Conservation (phyloP, 2,888 invertebrate genomes). For the Microdon myrmicae region DNA sequence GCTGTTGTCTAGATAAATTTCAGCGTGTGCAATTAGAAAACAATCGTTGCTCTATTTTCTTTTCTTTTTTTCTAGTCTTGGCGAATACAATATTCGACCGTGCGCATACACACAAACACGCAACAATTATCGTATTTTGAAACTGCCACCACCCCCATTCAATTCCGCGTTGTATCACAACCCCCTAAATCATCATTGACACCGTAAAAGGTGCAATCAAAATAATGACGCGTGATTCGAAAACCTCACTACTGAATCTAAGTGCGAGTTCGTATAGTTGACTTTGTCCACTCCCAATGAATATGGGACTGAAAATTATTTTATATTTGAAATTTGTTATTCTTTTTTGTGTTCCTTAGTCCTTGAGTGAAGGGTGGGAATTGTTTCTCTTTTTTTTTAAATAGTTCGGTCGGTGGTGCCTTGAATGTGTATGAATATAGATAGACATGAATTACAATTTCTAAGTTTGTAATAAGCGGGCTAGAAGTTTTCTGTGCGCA, state of each 20-base stretch:
- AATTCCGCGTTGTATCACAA: constrained; percentile 35
- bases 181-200: constrained; percentile 36
- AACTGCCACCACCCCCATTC: constrained; percentile 30
- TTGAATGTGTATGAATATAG: too few relatives aligned
- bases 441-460: constrained; percentile 46
- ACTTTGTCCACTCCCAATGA: too few relatives aligned
- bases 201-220: constrained; percentile 52
- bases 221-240: constrained; percentile 50
- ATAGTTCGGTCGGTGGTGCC: constrained; percentile 22
- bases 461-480: too few relatives aligned
- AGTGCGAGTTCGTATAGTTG: too few relatives aligned
- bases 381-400: constrained; percentile 46
- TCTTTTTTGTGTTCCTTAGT: constrained; percentile 5
- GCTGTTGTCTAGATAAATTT: constrained; percentile 36
- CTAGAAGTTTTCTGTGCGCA: too few relatives aligned
- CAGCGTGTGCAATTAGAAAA: constrained; percentile 34
- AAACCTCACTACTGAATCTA: constrained; percentile 39
- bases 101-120: constrained; percentile 7
- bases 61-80: constrained; percentile 22
- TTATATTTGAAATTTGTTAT: constrained; percentile 33
- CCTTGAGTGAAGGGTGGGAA: constrained; percentile 43
- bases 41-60: constrained; percentile 18
- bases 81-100: constrained; percentile 27
- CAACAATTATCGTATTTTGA: constrained; percentile 16
- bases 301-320: constrained; percentile 26